Evolutionary conservation across 2,797 vertebrate species (phyloP).

Genomic region (Helostoma temminkii): DNA sequence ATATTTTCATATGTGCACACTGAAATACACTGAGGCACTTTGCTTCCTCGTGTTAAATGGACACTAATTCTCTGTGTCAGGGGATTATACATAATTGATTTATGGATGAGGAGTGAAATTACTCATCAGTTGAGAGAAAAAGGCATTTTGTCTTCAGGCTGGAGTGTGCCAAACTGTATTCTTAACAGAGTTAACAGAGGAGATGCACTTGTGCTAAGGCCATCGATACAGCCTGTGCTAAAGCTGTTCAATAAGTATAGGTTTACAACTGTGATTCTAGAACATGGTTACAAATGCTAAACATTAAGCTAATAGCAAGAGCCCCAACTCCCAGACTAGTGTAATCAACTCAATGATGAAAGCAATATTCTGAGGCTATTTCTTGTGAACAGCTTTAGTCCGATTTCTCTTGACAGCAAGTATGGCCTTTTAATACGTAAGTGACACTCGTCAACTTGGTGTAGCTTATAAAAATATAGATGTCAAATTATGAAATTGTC

Average conservation of each 20-base stretch:
- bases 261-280: neutral
- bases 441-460: conserved; percentile 11
- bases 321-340: neutral
- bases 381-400: no score
- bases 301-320: conserved; percentile 9
- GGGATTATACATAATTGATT: conserved; percentile 87
- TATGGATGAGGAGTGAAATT: conserved; percentile 80
- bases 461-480: conserved; percentile 23
- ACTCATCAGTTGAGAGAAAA: conserved; percentile 75
- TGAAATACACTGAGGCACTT: conserved; percentile 64
- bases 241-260: conserved; percentile 21
- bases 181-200: conserved; percentile 53
- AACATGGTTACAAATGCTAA: neutral
- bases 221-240: conserved; percentile 19
- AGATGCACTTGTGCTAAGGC: conserved; percentile 35
- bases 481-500: conserved; percentile 17
- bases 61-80: conserved; percentile 80
- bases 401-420: no score
- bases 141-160: conserved; percentile 56
- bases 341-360: conserved; percentile 9
- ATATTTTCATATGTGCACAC: conserved; percentile 47
- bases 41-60: conserved; percentile 70
- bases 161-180: conserved; percentile 53
- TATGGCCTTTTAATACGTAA: no score
- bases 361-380: neutral